Base-by-base conservation (phyloP, 1,140 invertebrate genomes). In the Aphaenogaster rudis region DNA sequence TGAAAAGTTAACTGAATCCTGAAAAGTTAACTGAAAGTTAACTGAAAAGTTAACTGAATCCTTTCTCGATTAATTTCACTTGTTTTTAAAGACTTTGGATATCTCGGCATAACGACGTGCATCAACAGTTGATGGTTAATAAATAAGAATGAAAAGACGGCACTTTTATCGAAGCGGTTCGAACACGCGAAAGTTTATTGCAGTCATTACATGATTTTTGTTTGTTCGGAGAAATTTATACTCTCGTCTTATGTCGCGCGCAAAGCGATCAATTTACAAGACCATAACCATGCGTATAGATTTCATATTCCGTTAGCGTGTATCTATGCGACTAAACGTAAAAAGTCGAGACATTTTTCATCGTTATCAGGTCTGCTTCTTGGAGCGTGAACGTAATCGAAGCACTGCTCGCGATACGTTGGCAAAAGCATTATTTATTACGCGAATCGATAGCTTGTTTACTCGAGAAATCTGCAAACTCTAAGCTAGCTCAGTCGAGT, bases 271-370 rank as follows among this genome's bases (percentile, higher is more conserved):
- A 76, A 81, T 84, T 84, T 84, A 76, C 54, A 74, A 36, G 54
- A 61, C 72, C 54, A 15, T 76, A 76, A 84, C 54, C 9, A 5
- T 11, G 7, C 39, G 39, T 61, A 39, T 11, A 48, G 52, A 59
- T 59, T n/a, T 76, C n/a, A 11, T 39, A 63, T 76, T 84, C 80
- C 80, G 80, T 84, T 84, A 84, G 69, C 54, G n/a, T 57, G 13
- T 76, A 84, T 84, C 80, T 82, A 66, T 17, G 52, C 17, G 7
- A 39, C 17, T 45, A 57, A 59, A 81, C n/a, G 64, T 84, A 84
- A 84, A 76, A 84, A 84, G 63, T 82, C 69, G 54, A 84, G 8
- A 42, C 80, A 84, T 84, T 84, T 84, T 84, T 84, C 80, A 84
- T 84, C 80, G 80, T 76, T 84, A 84, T 84, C 80, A 39, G 69